Conservation (phyloP, 2,113 vertebrate genomes). For the Jacana jacana region DNA sequence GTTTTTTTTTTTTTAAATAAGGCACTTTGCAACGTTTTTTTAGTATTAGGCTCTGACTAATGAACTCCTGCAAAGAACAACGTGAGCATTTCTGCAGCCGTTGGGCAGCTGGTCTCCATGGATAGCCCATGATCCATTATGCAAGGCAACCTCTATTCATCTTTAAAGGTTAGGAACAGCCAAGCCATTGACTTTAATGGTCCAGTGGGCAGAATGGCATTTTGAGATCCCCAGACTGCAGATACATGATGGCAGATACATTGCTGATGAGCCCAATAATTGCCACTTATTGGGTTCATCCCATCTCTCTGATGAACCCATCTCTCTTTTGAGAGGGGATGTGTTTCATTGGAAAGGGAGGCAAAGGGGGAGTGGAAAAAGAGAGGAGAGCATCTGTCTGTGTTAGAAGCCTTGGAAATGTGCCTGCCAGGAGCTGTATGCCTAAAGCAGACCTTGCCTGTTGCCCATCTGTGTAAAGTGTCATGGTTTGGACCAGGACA, state of each 20-base stretch:
- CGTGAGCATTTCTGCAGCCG: not conserved
- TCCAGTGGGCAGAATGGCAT: not conserved
- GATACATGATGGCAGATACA: not conserved
- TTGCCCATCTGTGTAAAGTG: not conserved
- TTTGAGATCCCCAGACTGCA: not conserved
- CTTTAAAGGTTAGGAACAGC: constrained; percentile 24
- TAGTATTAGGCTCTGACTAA: constrained; percentile 15
- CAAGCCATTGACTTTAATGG: not conserved
- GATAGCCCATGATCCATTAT: not conserved
- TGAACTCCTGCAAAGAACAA: not conserved
- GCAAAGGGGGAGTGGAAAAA: not conserved
- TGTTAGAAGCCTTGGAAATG: not conserved
- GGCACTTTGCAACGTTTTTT: not conserved
- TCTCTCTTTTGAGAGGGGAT: not conserved
- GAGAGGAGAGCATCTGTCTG: not conserved
- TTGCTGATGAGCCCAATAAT: not conserved
- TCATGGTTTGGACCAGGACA: not conserved
- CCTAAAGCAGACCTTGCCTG: not conserved
- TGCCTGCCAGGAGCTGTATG: not conserved
- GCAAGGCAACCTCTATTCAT: not conserved
- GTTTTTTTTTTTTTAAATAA: not conserved
- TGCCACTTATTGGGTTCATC: too few relatives aligned
- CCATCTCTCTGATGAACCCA: too few relatives aligned
- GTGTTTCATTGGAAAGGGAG: not conserved
- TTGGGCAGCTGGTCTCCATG: not conserved